Percentiles rank a stretch among this genome's conserved stretches.
These are phyloP conservation scores for Argyrosomus regius DNA, from an alignment of 2,797 vertebrate species.

Conservation along the genomic window DNA sequence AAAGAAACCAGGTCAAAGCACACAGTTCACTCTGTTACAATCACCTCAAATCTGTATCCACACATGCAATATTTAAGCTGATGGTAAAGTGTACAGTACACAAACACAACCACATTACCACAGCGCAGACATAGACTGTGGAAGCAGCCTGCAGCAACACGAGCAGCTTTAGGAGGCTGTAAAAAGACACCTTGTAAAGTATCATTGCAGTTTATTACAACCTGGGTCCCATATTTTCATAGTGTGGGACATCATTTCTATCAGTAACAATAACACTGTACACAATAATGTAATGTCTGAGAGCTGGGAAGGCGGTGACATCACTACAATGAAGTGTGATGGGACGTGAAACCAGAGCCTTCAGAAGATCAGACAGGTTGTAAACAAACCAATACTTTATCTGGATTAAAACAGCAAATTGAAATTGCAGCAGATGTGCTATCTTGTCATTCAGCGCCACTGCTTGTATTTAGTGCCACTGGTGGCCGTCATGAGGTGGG, in stretches of 20 bases:
- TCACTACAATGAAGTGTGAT: too few relatives aligned
- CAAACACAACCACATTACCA: not conserved
- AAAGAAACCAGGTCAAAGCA: slow-evolving; percentile 13
- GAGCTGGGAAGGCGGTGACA: too few relatives aligned
- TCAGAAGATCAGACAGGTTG: too few relatives aligned
- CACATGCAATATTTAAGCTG: not conserved
- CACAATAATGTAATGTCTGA: too few relatives aligned
- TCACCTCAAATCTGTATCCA: not conserved
- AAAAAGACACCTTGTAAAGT: not conserved
- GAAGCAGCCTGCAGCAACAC: not conserved
- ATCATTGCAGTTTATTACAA: not conserved
- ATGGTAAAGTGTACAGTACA: not conserved
- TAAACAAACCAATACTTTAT: too few relatives aligned
- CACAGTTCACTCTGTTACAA: not conserved
- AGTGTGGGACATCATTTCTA: not conserved
- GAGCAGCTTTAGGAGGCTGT: not conserved
- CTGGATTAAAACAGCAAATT: too few relatives aligned
- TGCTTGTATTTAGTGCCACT: too few relatives aligned
- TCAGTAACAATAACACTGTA: not conserved
- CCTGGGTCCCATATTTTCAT: not conserved
- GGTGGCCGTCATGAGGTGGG: too few relatives aligned
- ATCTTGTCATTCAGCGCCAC: too few relatives aligned
- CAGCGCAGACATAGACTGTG: not conserved
- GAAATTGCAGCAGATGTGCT: too few relatives aligned
- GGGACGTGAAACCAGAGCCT: too few relatives aligned